A percentile compares a stretch with the other conserved stretches of the same genome.
phyloP scores from a whole-genome alignment of 2,113 vertebrate species.

The Macheiramphus alcinus region DNA sequence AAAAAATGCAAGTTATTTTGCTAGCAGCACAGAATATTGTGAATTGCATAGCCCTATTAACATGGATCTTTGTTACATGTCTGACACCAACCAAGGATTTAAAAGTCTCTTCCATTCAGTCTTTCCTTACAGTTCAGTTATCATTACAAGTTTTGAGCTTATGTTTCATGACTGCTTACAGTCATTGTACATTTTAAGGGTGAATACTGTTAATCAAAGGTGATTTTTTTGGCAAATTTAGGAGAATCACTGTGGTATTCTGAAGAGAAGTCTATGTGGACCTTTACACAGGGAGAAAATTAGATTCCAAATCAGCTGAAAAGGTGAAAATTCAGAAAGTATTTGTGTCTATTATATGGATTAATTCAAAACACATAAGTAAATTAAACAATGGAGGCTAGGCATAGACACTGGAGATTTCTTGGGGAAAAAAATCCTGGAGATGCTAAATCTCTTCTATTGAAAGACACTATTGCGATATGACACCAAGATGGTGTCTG shows the following conservation, averaged over 20 bases:
- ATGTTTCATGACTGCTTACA: neutral
- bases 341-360: neutral
- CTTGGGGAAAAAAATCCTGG: neutral
- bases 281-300: neutral
- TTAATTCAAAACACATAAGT: neutral
- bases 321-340: neutral
- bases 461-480: neutral
- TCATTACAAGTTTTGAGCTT: neutral
- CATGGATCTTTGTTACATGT: neutral
- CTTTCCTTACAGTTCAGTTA: neutral
- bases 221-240: neutral
- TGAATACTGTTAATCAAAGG: neutral
- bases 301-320: neutral
- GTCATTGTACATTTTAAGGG: neutral
- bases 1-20: neutral
- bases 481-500: neutral
- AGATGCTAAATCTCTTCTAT: neutral
- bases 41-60: neutral
- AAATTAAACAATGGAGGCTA: neutral
- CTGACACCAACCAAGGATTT: neutral
- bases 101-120: neutral
- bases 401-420: neutral
- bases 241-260: neutral
- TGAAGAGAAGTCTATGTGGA: neutral
- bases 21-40: neutral